phyloP scores from a whole-genome alignment of 2,797 vertebrate genomes.

The Schizopygopsis pylzovi region DNA sequence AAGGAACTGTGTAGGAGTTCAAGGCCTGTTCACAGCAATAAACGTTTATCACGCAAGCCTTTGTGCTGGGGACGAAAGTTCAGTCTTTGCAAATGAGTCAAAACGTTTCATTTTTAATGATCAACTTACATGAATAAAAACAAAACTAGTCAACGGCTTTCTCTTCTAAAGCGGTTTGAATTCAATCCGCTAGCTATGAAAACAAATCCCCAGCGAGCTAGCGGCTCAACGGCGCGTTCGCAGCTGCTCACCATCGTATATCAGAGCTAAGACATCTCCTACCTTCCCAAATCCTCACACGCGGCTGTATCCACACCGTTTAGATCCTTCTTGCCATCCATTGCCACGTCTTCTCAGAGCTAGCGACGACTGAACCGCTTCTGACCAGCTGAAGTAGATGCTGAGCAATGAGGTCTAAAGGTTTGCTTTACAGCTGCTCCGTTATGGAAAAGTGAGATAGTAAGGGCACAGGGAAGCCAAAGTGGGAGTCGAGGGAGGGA shows the following conservation, averaged over 20 bases:
- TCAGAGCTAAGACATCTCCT: slow-evolving; percentile 51
- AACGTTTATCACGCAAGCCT: slow-evolving; percentile 51
- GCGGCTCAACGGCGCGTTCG: not conserved
- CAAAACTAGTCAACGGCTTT: not conserved
- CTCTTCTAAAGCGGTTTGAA: not conserved
- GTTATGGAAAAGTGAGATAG: not conserved
- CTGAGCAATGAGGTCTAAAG: slow-evolving; percentile 68
- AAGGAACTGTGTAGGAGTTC: not conserved
- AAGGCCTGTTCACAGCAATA: not conserved
- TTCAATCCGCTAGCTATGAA: not conserved
- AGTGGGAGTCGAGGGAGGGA: not conserved
- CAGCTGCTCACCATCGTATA: not conserved
- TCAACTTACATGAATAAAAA: not conserved
- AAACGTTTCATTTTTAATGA: not conserved
- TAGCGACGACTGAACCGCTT: not conserved
- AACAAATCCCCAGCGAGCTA: not conserved
- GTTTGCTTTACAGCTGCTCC: slow-evolving; percentile 65
- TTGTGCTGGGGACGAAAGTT: not conserved
- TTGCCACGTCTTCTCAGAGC: slow-evolving; percentile 31
- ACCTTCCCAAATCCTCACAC: slow-evolving; percentile 64
- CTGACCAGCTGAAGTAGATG: slow-evolving; percentile 16
- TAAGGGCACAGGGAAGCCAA: not conserved
- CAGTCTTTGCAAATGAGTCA: not conserved
- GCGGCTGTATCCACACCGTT: slow-evolving; percentile 21
- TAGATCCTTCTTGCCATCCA: slow-evolving; percentile 65